Base-by-base conservation (phyloP, 1,140 invertebrate genomes). In the Stegodyphus dumicola region DNA sequence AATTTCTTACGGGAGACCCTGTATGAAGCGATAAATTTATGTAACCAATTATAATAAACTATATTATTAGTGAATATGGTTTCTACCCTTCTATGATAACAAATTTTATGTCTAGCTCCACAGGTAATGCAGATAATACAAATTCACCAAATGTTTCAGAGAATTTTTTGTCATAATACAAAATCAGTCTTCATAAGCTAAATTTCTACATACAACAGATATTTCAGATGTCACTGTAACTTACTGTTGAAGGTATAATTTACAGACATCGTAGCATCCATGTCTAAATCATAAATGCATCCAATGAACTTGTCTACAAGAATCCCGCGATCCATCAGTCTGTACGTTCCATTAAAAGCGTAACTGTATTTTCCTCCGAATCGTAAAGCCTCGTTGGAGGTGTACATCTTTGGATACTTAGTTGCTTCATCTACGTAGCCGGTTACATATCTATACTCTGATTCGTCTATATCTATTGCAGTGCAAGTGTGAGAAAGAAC, bases 221-320 rank as follows among this genome's bases (percentile, higher is more conserved):
- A 33, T 33, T 33, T 33, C 33, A 33, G 33, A 33, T 1, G 33
- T 33, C 3, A 33, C 33, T 69, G 5, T 69, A n/a, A 69, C 48
- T 75, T 75, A 56, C 73, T 77, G 1, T 65, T 70, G 18, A 85
- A 85, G 7, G n/a, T 54, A 9, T 69, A 85, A 11, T 65, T 60
- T 11, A 49, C 49, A 0, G 17, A 7, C 1, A 85, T 48, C 6
- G 81, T 85, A 0, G 65, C 53, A 13, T 60, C 65, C 9, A 70
- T 11, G 1, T 17, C 17, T 15, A 53, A 6, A 7, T 85, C 65
- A 60, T 85, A 85, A 9, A 77, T 15, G 52, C 81, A 85, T 9
- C 65, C 77, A 6, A 60, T 33, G 48, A 85, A 85, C 11, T 69
- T 85, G 13, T 85, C 54, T 0, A 60, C 74, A 7, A 70, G 6